phyloP scores from a whole-genome alignment of 2,113 vertebrate genomes.

The Tetrao urogallus region DNA sequence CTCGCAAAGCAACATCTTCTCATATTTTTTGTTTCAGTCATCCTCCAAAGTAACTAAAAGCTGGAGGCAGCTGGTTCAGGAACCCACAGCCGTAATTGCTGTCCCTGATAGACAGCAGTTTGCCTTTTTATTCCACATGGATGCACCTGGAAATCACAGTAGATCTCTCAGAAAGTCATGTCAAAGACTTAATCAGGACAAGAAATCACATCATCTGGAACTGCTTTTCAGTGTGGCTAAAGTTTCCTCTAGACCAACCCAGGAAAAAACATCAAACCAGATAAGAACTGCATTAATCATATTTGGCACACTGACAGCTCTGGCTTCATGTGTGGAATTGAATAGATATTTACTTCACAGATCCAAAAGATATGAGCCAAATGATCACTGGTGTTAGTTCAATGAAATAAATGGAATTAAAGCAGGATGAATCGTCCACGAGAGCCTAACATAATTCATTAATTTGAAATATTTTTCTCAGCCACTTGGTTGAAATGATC shows the following conservation, averaged over 20 bases:
- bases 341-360: neutral
- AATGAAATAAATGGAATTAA: neutral
- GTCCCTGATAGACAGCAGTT: neutral
- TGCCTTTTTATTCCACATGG: neutral
- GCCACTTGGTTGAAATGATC: neutral
- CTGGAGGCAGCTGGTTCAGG: neutral
- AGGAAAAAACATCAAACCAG: conserved; percentile 20
- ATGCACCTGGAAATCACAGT: neutral
- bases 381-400: neutral
- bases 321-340: neutral
- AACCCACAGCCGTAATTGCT: neutral
- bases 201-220: conserved; percentile 40
- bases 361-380: neutral
- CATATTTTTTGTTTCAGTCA: neutral
- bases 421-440: neutral
- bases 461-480: neutral
- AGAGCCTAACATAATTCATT: neutral
- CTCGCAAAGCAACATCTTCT: neutral
- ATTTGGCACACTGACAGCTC: neutral
- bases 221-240: conserved; percentile 7
- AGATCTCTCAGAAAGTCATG: neutral
- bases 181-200: conserved; percentile 14
- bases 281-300: conserved; percentile 20
- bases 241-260: neutral
- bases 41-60: conserved; percentile 21